These are phyloP conservation scores for Pristiophorus japonicus DNA, from an alignment of 2,113 vertebrate genomes.

Conservation along the genomic window DNA sequence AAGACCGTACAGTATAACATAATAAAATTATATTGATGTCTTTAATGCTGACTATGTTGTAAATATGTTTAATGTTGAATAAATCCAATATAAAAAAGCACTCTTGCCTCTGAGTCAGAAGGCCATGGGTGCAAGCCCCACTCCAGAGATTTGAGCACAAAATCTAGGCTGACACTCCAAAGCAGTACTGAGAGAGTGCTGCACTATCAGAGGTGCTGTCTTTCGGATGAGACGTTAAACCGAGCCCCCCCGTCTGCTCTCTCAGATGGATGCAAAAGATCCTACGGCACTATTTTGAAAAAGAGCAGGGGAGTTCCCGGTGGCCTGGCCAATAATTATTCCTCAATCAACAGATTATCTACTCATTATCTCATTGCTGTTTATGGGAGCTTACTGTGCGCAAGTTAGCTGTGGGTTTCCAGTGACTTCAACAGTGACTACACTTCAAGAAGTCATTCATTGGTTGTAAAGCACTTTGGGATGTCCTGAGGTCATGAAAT, in stretches of 20 bases:
- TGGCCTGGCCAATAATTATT: too few species aligned
- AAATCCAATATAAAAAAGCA: neutral
- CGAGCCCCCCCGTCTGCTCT: neutral
- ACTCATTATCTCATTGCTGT: neutral
- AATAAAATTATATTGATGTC: too few species aligned
- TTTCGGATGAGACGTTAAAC: neutral
- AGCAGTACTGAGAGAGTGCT: too few species aligned
- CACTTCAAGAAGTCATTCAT: neutral
- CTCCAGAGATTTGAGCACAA: neutral
- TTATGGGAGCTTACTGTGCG: neutral
- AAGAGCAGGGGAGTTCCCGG: neutral
- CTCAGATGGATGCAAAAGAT: neutral
- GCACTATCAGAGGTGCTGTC: neutral
- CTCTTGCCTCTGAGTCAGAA: neutral
- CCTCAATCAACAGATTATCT: neutral
- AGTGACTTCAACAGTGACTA: neutral
- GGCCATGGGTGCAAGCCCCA: neutral
- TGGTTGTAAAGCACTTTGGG: neutral
- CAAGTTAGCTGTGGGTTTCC: neutral
- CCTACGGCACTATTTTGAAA: neutral
- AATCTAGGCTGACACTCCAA: neutral
- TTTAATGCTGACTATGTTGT: too few species aligned
- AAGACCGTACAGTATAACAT: too few species aligned
- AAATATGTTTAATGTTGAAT: too few species aligned
- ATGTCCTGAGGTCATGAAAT: neutral